Evolutionary conservation across 2,113 vertebrate genomes (phyloP), one percentile per base, ranked within the genome.

Genomic region (Toxotes jaculatrix): DNA sequence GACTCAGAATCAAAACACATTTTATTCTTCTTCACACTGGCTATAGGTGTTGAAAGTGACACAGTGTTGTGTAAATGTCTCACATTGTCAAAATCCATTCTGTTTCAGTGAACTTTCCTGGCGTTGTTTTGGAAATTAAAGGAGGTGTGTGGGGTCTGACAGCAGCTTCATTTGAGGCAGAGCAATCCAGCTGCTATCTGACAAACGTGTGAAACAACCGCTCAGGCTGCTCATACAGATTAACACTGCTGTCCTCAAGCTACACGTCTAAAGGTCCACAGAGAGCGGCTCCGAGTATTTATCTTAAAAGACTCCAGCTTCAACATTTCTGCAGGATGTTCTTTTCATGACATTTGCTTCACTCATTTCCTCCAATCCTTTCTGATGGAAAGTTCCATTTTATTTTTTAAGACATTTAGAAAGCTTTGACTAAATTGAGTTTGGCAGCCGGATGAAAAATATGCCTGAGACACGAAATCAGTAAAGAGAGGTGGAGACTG

Each of bases 381-480:
- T 71, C 19, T 34, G 63, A 49, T 40, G 61, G 31, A 59, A 51
- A 55, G 56, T 42, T 64, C 32, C 21, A 19, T 40, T 65, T 40
- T 11, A 64, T 73, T 63, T 62, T 56, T 69, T 17, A 62, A 69
- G 71, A 67, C 56, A 67, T 81, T 61, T 55, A n/a, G 53, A 74
- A 75, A 68, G 56, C 36, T 45, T 74, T 67, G 55, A 67, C 36
- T 34, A 6, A 56, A 34, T 31, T 9, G 11, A 79, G 56, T 70
- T 40, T 70, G 66, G 66, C 57, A 71, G 64, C 21, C 27, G 19
- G n/a, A 38, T 69, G 36, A 21, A 53, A 78, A 68, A 14, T 5
- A 42, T 16, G 4, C n/a, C n/a, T 61, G 42, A 69, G 21, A 16
- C 55, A 55, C 12, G 10, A 27, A 70, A 2, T 23, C 2, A 38